A percentile compares a stretch with the other conserved stretches of the same genome.
phyloP scores from a whole-genome alignment of 2,797 vertebrate species.

The Chromobotia macracanthus region DNA sequence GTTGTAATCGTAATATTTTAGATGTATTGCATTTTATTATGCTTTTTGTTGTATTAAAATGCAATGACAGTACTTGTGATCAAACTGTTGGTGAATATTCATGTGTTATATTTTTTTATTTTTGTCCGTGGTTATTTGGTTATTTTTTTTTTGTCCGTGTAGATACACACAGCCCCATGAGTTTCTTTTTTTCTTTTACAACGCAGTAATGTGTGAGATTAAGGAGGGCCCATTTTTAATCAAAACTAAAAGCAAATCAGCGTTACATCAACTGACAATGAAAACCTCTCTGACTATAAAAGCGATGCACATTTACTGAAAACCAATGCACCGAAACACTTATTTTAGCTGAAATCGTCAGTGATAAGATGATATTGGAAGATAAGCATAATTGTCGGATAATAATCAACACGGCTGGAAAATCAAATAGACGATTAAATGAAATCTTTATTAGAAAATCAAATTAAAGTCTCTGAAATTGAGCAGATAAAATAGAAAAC shows the following conservation, averaged over 20 bases:
- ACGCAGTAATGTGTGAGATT: constrained; percentile 62
- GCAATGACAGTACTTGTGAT: constrained; percentile 48
- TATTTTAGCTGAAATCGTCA: background rate
- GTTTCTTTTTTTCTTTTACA: constrained; percentile 59
- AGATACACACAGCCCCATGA: constrained; percentile 48
- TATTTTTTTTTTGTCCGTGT: constrained; percentile 40
- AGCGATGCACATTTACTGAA: too few species aligned
- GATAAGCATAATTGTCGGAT: constrained; percentile 25
- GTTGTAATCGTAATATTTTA: background rate
- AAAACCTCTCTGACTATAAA: background rate
- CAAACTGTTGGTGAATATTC: constrained; percentile 20
- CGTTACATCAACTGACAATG: background rate
- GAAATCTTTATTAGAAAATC: constrained; percentile 3
- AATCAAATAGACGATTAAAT: background rate
- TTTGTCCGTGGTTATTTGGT: too few species aligned
- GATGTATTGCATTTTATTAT: background rate
- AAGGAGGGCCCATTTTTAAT: constrained; percentile 53
- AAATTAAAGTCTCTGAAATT: constrained; percentile 6
- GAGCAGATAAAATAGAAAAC: constrained; percentile 4
- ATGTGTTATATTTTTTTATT: constrained; percentile 30
- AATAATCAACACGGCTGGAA: background rate
- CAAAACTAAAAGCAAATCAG: constrained; percentile 51
- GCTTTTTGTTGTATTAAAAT: background rate
- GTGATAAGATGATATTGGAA: background rate
- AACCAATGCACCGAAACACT: too few species aligned